phyloP scores from a whole-genome alignment of 2,113 vertebrate genomes.

The Choloepus hoffmanni region DNA sequence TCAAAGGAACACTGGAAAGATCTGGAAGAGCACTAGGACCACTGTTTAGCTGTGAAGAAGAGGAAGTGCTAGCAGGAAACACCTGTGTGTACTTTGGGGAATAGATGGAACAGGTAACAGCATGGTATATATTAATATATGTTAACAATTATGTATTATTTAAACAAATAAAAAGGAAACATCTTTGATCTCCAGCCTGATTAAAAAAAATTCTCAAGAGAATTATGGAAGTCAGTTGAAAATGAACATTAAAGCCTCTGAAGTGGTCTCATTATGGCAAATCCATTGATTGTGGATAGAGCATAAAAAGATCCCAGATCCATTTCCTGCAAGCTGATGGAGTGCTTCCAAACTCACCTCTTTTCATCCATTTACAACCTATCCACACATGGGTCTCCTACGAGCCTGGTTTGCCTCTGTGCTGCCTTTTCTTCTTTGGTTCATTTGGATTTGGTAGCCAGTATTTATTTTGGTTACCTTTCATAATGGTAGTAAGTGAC shows the following conservation, averaged over 20 bases:
- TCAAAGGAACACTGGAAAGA: neutral
- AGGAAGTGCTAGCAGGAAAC: neutral
- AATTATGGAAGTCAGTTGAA: neutral
- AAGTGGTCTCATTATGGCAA: neutral
- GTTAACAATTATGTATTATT: neutral
- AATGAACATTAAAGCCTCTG: neutral
- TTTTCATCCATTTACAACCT: neutral
- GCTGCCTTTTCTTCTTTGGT: neutral
- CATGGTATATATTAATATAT: neutral
- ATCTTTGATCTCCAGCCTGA: neutral
- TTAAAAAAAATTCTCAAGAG: neutral
- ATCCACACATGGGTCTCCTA: neutral
- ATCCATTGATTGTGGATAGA: neutral
- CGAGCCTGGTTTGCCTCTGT: neutral
- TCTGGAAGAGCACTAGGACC: neutral
- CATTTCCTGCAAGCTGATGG: neutral
- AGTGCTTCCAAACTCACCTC: neutral
- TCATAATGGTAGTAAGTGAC: neutral
- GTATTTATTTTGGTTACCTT: neutral
- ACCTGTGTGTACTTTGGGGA: neutral
- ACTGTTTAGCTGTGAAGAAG: neutral
- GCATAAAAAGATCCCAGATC: neutral
- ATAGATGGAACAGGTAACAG: neutral
- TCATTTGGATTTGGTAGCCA: neutral
- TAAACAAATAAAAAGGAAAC: neutral